Conservation (phyloP, 23 tunicate species). For the Aplidium turbinatum region DNA sequence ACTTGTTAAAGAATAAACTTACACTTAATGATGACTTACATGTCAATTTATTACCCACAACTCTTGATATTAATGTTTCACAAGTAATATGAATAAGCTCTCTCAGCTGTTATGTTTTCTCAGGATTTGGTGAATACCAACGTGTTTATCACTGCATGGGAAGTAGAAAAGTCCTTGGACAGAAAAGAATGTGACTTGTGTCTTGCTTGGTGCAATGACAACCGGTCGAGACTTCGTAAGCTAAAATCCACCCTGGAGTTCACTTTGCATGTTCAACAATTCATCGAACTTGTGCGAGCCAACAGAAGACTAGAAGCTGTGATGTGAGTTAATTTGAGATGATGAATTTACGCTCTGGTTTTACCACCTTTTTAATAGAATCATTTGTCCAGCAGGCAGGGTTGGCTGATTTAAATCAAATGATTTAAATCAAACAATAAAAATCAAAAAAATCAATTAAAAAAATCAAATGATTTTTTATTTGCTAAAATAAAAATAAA, state of each 20-base stretch:
- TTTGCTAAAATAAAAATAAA: no score
- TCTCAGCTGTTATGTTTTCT: no score
- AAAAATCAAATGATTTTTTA: no score
- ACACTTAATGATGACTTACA: no score
- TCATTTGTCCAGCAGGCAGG: no score
- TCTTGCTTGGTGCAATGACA: slow-evolving; percentile 90
- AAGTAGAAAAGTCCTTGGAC: slow-evolving; percentile 79
- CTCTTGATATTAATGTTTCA: no score
- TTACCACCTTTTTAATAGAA: neutral
- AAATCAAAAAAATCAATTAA: no score
- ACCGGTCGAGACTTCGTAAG: slow-evolving; percentile 79
- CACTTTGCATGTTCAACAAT: slow-evolving; percentile 75
- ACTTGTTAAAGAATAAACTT: no score
- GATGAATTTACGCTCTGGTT: neutral
- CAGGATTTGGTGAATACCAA: slow-evolving; percentile 93
- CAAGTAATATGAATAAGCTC: no score
- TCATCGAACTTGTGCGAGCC: slow-evolving; percentile 79
- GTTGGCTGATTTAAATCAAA: no score
- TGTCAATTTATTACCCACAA: no score
- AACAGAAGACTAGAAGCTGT: slow-evolving; percentile 79
- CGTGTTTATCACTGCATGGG: slow-evolving; percentile 91
- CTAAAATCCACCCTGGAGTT: slow-evolving; percentile 80
- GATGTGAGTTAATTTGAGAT: slow-evolving; percentile 26
- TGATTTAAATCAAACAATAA: no score
- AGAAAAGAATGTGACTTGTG: slow-evolving; percentile 50